A percentile compares a stretch with the other conserved stretches of the same genome.
These are phyloP conservation scores for Bujurquina vittata DNA, from an alignment of 2,113 vertebrate species.

Conservation along the genomic window DNA sequence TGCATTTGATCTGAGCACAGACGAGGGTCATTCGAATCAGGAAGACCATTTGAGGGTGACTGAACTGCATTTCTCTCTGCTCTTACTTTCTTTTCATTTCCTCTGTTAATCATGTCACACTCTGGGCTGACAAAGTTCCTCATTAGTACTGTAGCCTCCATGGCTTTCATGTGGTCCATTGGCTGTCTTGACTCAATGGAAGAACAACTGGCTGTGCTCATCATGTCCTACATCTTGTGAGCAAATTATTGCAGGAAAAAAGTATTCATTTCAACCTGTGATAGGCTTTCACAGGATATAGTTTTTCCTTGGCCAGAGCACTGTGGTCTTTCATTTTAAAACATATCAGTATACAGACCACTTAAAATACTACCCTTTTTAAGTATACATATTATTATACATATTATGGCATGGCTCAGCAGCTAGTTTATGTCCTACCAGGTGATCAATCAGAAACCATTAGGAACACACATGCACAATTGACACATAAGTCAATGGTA, in stretches of 20 bases:
- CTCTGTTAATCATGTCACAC: constrained; percentile 29
- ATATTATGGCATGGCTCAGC: background rate
- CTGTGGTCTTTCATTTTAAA: background rate
- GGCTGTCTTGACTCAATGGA: constrained; percentile 27
- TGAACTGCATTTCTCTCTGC: constrained; percentile 22
- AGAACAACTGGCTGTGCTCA: constrained; percentile 7
- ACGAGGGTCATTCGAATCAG: constrained; percentile 35
- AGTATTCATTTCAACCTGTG: constrained; percentile 25
- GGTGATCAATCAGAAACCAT: constrained; percentile 42
- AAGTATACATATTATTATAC: background rate
- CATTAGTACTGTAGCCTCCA: constrained; percentile 31
- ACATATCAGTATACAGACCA: background rate
- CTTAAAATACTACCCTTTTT: background rate
- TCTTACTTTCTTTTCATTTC: constrained; percentile 45
- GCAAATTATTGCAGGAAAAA: constrained; percentile 36
- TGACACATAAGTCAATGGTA: constrained; percentile 27
- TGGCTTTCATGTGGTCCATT: constrained; percentile 17
- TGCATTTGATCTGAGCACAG: constrained; percentile 40
- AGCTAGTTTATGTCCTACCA: background rate
- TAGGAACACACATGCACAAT: constrained; percentile 21
- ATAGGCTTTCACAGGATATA: background rate
- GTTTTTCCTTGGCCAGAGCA: background rate
- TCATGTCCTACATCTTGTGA: constrained; percentile 42
- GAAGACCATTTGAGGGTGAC: constrained; percentile 37
- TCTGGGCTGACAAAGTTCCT: constrained; percentile 45